Base-by-base conservation (phyloP, 2,797 vertebrate species). In the Syndactyla subalaris region DNA sequence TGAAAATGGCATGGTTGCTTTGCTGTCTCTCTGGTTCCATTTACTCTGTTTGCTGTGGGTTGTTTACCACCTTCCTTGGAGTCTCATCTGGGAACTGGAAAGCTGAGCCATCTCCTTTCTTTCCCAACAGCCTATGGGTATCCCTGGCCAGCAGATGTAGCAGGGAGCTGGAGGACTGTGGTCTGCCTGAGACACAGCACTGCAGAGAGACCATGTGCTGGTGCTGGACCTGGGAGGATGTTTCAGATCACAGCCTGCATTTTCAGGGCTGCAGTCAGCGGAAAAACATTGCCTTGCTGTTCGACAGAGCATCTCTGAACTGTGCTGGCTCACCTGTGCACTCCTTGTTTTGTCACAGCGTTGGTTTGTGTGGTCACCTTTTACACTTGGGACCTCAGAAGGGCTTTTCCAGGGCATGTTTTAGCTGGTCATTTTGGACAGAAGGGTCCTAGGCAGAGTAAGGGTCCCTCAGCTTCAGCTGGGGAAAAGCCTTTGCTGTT, bases 21-120 rank as follows among this genome's bases (percentile, higher is more conserved):
- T 45, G 26, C 70, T 32, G 52, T 74, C 26, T 45, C 29, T 67
- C 54, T n/a, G 32, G 55, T 66, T 48, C 41, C 9, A 3, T 88
- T 79, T 48, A 16, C 65, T 75, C 46, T 66, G 32, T 88, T 95
- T 70, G 51, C 86, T 67, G 57, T 11, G 20, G 36, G 49, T 91
- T 91, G 57, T 89, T 83, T 91, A 73, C 52, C 57, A 57, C 45
- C 46, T 86, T 43, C 85, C 58, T 68, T 75, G 82, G 85, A 78
- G 63, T 67, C 58, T 75, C 66, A 10, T 75, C 36, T 67, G 41
- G 78, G 71, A 81, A 48, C 1, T 67, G 49, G 90, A 84, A 91
- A 89, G 52, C 38, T 74, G 88, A 89, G 48, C 49, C 4, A 2
- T 26, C 45, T 88, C 67, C 19, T 59, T 84, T 73, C 55, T 76